These are phyloP conservation scores for Catostylus mosaicus DNA, from an alignment of 30 jellyfish, hydroid and myxozoan species.

Conservation along the genomic window DNA sequence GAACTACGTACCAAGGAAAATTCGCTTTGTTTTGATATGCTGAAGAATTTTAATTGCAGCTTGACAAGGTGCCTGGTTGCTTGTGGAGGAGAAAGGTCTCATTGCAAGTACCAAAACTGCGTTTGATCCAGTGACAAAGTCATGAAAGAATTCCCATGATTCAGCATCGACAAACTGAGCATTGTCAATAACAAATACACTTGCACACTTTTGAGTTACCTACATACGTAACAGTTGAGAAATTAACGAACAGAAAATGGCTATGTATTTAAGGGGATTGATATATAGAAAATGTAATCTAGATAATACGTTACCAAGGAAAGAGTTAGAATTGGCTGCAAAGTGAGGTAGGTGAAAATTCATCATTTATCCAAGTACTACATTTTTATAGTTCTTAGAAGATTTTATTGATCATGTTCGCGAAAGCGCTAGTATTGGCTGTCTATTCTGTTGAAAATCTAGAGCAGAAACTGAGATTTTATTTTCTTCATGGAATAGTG, in stretches of 20 bases:
- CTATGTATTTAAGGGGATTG: too few species aligned
- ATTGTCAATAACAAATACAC: constrained; percentile 44
- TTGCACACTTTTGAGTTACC: constrained; percentile 35
- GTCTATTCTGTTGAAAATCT: too few species aligned
- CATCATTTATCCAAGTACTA: too few species aligned
- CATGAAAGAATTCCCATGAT: constrained; percentile 55
- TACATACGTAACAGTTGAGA: background rate
- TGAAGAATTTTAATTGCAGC: constrained; percentile 26
- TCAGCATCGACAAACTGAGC: constrained; percentile 61
- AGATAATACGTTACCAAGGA: too few species aligned
- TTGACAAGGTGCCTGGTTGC: constrained; percentile 35
- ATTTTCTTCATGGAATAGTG: too few species aligned
- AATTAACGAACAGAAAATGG: background rate
- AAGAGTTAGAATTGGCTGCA: too few species aligned
- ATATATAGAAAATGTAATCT: too few species aligned
- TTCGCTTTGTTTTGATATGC: constrained; percentile 32
- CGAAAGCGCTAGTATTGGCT: too few species aligned
- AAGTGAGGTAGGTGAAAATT: too few species aligned
- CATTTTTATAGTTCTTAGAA: too few species aligned
- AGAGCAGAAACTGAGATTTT: too few species aligned
- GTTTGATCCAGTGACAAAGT: constrained; percentile 10
- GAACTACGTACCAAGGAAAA: constrained; percentile 45
- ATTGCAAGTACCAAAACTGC: constrained; percentile 40
- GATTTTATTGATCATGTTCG: too few species aligned
- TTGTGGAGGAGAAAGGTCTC: constrained; percentile 24